A percentile compares a stretch with the other conserved stretches of the same genome.
These are phyloP conservation scores for Gila orcuttii DNA, from an alignment of 2,113 vertebrate species.

Conservation along the genomic window DNA sequence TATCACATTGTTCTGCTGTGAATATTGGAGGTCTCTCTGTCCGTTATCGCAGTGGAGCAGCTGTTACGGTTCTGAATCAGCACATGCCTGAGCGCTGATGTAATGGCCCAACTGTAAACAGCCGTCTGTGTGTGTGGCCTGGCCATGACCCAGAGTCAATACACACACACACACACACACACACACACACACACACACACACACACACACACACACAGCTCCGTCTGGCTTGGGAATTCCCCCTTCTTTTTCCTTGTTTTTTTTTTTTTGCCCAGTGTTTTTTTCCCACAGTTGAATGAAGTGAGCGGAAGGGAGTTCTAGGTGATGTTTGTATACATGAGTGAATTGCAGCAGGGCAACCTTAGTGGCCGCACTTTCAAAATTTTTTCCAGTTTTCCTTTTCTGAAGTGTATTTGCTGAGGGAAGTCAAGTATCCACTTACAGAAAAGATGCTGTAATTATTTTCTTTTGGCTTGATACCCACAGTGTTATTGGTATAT, in stretches of 20 bases:
- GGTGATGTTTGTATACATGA: constrained; percentile 30
- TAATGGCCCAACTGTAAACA: constrained; percentile 59
- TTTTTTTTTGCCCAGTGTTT: constrained; percentile 6
- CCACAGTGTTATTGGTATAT: neutral
- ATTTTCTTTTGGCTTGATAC: neutral
- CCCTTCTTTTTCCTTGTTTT: neutral
- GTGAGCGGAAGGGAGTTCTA: constrained; percentile 19
- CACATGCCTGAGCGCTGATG: constrained; percentile 48
- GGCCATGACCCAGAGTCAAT: constrained; percentile 57
- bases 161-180: constrained; percentile 37
- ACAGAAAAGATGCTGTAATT: neutral
- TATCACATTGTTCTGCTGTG: neutral
- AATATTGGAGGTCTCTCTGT: constrained; percentile 13
- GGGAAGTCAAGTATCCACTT: constrained; percentile 11
- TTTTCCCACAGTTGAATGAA: constrained; percentile 21
- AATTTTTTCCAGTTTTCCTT: neutral
- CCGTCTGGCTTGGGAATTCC: constrained; percentile 45
- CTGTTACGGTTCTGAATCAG: constrained; percentile 48
- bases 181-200: neutral
- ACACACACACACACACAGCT: neutral
- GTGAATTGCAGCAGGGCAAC: constrained; percentile 19
- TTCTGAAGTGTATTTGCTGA: constrained; percentile 9
- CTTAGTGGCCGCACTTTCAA: neutral
- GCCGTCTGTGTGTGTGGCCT: constrained; percentile 57
- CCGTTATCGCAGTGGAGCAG: constrained; percentile 41